phyloP scores from a whole-genome alignment of 1,140 invertebrate species.

The Anoplophora glabripennis region DNA sequence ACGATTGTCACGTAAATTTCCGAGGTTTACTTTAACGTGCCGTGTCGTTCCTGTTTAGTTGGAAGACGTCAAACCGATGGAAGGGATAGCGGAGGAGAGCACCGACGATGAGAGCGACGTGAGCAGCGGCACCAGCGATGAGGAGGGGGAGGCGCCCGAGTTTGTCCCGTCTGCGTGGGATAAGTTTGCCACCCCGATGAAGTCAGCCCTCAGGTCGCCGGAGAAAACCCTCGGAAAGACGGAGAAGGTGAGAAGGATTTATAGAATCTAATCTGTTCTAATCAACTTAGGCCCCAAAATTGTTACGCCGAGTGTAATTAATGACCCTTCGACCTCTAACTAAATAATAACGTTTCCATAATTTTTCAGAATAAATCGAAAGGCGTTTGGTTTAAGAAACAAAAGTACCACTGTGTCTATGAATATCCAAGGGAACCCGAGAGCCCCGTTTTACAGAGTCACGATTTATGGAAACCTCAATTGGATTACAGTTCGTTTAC shows the following conservation, averaged over 20 bases:
- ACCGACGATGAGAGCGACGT: constrained; percentile 38
- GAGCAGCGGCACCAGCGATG: constrained; percentile 51
- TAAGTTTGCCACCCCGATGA: constrained; percentile 55
- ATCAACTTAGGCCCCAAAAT: neutral
- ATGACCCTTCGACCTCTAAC: neutral
- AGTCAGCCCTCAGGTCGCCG: constrained; percentile 56
- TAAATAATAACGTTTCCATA: constrained; percentile 6
- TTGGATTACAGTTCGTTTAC: constrained; percentile 43
- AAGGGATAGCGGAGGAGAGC: constrained; percentile 37
- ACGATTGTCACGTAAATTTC: neutral
- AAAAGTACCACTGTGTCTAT: constrained; percentile 78
- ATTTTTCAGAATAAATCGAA: constrained; percentile 51
- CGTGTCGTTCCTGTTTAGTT: constrained; percentile 21
- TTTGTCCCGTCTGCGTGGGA: constrained; percentile 62
- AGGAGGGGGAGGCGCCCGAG: constrained; percentile 58
- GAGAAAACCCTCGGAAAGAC: constrained; percentile 49
- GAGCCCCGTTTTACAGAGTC: constrained; percentile 42
- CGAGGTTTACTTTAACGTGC: constrained; percentile 9
- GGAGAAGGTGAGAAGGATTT: constrained; percentile 31
- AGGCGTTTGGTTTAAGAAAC: constrained; percentile 75
- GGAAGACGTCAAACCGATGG: constrained; percentile 34
- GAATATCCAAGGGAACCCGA: constrained; percentile 72
- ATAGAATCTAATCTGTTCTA: too few relatives aligned
- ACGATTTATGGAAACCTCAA: constrained; percentile 44
- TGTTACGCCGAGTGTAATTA: neutral